phyloP scores from a whole-genome alignment of 2,797 vertebrate genomes.

The Gymnothorax javanicus region DNA sequence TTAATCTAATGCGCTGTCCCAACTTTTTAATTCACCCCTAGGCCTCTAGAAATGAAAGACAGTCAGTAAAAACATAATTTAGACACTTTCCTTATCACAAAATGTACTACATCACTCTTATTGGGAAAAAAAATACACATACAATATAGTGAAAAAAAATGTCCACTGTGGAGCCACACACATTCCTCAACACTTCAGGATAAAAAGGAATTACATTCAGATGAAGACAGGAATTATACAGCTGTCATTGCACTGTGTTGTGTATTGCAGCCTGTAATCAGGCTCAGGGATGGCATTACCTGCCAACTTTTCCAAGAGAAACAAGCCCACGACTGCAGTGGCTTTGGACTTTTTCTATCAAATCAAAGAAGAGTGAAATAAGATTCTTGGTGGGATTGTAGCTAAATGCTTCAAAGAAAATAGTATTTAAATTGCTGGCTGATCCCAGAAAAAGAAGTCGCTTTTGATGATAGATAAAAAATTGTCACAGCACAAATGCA shows the following conservation, averaged over 20 bases:
- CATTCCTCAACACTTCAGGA: neutral
- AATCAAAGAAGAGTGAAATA: neutral
- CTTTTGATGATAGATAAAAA: conserved; percentile 15
- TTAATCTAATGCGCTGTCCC: too few species aligned
- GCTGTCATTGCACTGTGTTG: neutral
- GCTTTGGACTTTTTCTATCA: neutral
- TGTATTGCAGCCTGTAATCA: neutral
- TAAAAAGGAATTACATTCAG: neutral
- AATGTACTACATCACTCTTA: too few species aligned
- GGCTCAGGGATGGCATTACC: neutral
- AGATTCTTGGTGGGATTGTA: neutral
- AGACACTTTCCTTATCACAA: too few species aligned
- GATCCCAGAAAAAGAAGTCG: neutral
- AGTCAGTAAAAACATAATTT: too few species aligned
- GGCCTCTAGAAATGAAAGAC: too few species aligned
- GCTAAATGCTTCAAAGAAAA: neutral
- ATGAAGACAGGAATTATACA: neutral
- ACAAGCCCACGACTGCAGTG: neutral
- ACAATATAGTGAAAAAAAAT: too few species aligned
- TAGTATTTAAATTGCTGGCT: neutral
- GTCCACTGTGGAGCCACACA: neutral
- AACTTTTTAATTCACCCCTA: too few species aligned
- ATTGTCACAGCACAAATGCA: conserved; percentile 28
- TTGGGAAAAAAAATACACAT: too few species aligned
- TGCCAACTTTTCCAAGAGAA: neutral